These are phyloP conservation scores for Aplocera efformata DNA, from an alignment of 2,888 invertebrate genomes.

Conservation along the genomic window DNA sequence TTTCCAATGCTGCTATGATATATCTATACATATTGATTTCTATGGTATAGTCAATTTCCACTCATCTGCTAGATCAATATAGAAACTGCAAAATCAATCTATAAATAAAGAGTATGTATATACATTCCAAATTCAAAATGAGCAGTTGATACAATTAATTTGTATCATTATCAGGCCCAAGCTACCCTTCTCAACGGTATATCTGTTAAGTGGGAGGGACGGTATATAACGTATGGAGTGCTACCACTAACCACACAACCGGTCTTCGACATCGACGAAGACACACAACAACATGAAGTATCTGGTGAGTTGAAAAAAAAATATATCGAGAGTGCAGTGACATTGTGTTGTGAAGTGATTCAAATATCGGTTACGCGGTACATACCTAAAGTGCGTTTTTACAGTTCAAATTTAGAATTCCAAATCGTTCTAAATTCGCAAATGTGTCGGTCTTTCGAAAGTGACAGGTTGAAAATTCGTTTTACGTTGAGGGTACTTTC, in stretches of 20 bases:
- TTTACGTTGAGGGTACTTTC: too few relatives aligned
- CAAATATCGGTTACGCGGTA: constrained; percentile 5
- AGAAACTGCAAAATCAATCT: too few relatives aligned
- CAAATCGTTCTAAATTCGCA: too few relatives aligned
- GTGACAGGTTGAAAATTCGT: too few relatives aligned
- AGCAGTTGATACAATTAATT: constrained; percentile 30
- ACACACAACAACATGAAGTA: constrained; percentile 75
- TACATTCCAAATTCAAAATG: constrained; percentile 13
- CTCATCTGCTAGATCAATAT: too few relatives aligned
- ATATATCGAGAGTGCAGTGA: constrained; percentile 30
- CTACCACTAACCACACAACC: constrained; percentile 60
- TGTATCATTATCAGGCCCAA: constrained; percentile 53
- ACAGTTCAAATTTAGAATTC: too few relatives aligned
- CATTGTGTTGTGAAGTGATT: constrained; percentile 25
- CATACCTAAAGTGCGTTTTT: constrained; percentile 3
- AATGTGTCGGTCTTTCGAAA: too few relatives aligned
- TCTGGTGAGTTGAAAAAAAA: constrained; percentile 63
- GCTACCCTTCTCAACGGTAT: constrained; percentile 44
- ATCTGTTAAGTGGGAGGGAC: constrained; percentile 65
- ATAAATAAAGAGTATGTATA: constrained; percentile 3
- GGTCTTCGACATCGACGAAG: constrained; percentile 75
- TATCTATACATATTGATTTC: too few relatives aligned
- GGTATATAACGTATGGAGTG: constrained; percentile 61
- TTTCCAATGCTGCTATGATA: too few relatives aligned
- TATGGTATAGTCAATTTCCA: too few relatives aligned